Evolutionary conservation across 2,113 vertebrate genomes (phyloP).

Genomic region (Leptosomus discolor): DNA sequence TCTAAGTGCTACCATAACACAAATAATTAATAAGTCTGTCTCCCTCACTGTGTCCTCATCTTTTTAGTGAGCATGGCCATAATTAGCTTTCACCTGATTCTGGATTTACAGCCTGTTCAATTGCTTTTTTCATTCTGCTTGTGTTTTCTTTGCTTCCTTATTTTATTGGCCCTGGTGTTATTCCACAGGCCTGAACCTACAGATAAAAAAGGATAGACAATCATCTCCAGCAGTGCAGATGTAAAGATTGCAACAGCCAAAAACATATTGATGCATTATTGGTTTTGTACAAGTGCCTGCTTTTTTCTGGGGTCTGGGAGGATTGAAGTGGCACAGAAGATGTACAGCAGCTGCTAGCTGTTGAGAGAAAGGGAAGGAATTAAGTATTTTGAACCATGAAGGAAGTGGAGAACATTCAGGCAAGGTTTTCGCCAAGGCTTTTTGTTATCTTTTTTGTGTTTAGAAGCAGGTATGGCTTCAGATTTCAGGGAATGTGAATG

Average conservation of each 20-base stretch:
- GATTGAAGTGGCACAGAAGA: constrained; percentile 12
- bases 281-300: not conserved
- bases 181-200: not conserved
- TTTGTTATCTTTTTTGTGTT: not conserved
- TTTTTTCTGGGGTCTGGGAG: not conserved
- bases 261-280: constrained; percentile 1
- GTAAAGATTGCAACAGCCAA: not conserved
- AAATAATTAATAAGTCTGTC: constrained; percentile 59
- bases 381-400: not conserved
- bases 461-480: not conserved
- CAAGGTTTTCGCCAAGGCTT: not conserved
- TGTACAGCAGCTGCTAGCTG: not conserved
- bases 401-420: not conserved
- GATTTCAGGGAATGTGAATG: not conserved
- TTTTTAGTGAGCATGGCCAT: constrained; percentile 7
- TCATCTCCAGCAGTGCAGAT: not conserved
- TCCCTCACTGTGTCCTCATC: constrained; percentile 1
- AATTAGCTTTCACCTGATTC: constrained; percentile 49
- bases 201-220: not conserved
- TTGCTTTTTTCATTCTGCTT: not conserved
- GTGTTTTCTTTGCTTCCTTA: not conserved
- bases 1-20: constrained; percentile 62
- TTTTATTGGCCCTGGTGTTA: constrained; percentile 8
- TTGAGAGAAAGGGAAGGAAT: not conserved
- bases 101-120: constrained; percentile 25